These are phyloP conservation scores for Chamaetylas fuelleborni DNA, from an alignment of 2,113 vertebrate species.

Conservation along the genomic window DNA sequence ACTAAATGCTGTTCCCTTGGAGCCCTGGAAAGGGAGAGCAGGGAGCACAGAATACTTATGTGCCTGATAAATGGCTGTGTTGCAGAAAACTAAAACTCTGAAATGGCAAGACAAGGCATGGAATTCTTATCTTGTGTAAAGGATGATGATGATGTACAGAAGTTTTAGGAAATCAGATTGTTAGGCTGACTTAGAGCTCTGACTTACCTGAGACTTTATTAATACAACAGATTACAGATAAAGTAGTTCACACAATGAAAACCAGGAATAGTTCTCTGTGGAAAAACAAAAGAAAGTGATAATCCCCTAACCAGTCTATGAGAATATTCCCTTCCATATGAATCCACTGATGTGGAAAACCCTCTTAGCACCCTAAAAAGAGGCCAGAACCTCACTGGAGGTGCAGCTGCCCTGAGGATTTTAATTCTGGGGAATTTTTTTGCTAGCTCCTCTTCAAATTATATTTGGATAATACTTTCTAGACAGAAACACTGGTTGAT, in stretches of 20 bases:
- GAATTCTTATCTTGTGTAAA: neutral
- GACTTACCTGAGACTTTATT: neutral
- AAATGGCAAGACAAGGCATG: neutral
- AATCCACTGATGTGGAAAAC: neutral
- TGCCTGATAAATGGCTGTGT: neutral
- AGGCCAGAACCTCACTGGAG: neutral
- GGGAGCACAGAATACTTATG: neutral
- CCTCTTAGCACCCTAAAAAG: neutral
- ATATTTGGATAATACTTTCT: neutral
- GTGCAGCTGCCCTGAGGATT: neutral
- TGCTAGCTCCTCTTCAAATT: neutral
- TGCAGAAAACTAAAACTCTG: neutral
- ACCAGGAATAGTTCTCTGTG: neutral
- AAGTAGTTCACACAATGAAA: neutral
- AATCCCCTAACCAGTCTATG: neutral
- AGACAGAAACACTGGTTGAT: neutral
- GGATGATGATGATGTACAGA: neutral
- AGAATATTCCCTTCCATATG: neutral
- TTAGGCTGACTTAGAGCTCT: neutral
- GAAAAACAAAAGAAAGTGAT: neutral
- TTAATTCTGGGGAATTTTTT: neutral
- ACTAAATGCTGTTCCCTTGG: neutral
- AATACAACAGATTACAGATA: neutral
- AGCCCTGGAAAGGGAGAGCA: neutral
- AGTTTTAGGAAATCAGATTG: neutral